Conservation (phyloP, 2,888 invertebrate genomes). For the Metallyticus violacea region DNA sequence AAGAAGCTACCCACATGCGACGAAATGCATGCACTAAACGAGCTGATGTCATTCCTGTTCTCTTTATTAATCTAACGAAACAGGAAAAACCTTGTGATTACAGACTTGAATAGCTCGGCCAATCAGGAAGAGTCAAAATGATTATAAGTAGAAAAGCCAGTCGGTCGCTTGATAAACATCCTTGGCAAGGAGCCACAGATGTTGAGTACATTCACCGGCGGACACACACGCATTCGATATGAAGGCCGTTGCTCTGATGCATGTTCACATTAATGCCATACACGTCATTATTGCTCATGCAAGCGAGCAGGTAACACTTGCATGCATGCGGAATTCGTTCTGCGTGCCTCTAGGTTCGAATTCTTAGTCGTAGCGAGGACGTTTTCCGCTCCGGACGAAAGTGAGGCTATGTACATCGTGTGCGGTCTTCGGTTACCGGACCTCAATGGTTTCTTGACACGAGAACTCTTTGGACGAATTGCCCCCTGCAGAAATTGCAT, state of each 20-base stretch:
- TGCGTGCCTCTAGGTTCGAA: background rate
- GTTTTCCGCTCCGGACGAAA: background rate
- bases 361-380: background rate
- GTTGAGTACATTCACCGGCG: background rate
- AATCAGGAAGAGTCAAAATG: conserved; percentile 17
- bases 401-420: background rate
- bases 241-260: background rate
- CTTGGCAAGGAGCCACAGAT: background rate
- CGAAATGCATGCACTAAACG: background rate
- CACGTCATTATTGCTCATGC: background rate
- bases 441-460: background rate
- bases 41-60: conserved; percentile 2
- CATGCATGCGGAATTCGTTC: background rate
- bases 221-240: no score
- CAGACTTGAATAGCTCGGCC: conserved; percentile 9
- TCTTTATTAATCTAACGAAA: conserved; percentile 1
- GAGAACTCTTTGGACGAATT: no score
- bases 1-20: background rate
- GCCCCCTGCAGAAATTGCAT: background rate
- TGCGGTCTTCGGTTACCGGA: no score
- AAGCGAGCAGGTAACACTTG: no score
- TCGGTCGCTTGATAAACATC: conserved; percentile 1
- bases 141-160: conserved; percentile 13
- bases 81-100: conserved; percentile 18
- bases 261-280: background rate